These are phyloP conservation scores for Alsophila aescularia DNA, from an alignment of 2,888 invertebrate genomes.

Conservation along the genomic window DNA sequence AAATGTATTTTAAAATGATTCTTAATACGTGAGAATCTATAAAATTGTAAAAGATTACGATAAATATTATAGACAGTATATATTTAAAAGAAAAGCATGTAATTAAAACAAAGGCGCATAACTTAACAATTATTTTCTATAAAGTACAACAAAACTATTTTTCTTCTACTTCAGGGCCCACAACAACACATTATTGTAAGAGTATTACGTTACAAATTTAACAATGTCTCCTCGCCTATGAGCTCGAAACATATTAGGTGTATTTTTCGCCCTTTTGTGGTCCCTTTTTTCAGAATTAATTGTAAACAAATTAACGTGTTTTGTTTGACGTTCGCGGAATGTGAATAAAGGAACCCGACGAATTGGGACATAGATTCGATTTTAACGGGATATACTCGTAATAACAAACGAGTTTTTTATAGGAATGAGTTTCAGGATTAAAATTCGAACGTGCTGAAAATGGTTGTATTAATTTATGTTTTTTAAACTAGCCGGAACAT, in stretches of 20 bases:
- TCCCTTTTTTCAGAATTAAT: conserved; percentile 54
- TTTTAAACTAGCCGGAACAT: background rate
- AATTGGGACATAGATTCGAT: conserved; percentile 4
- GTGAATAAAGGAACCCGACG: conserved; percentile 18
- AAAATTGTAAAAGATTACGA: no score
- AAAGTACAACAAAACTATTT: no score
- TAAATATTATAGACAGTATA: no score
- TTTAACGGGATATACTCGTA: conserved; percentile 2
- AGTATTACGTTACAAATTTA: background rate
- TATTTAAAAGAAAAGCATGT: no score
- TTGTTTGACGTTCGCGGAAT: conserved; percentile 37
- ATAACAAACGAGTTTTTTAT: conserved; percentile 5
- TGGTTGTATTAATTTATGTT: background rate
- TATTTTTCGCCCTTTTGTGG: conserved; percentile 42
- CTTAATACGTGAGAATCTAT: no score
- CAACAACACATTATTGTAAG: background rate
- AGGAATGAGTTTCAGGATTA: background rate
- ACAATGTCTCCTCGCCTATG: conserved; percentile 5
- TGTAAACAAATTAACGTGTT: conserved; percentile 57
- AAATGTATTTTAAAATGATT: no score
- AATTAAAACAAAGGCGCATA: no score
- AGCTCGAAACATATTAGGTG: conserved; percentile 49
- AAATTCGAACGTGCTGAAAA: background rate
- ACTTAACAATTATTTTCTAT: no score
- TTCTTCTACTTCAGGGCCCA: no score